Base-by-base conservation (phyloP, 2,113 vertebrate genomes). In the Semicossyphus pulcher region DNA sequence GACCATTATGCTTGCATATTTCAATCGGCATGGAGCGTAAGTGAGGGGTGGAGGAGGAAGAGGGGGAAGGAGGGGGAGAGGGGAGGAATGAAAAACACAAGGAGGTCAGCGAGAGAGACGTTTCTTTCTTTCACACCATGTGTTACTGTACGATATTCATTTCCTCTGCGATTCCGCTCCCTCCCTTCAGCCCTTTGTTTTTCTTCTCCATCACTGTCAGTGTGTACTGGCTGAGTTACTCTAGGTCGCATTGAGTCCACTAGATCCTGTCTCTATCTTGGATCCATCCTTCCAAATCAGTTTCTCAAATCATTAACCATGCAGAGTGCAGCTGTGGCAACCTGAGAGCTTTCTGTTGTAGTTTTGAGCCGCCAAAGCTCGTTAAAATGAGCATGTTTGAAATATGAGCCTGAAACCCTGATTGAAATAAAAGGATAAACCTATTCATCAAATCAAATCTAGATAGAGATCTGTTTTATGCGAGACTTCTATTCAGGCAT, bases 111-210 rank as follows among this genome's bases (percentile, higher is more conserved):
- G 21, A 90, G 76, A 78, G 79, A 88, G 73, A 82, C 74, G 64
- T 87, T 84, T 92, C 85, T 90, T 87, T 90, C 81, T 89, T 91
- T 91, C 83, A 88, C 91, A 83, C 87, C 85, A 88, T 77, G 83
- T 89, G 89, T 82, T 92, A 84, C 76, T 71, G 61, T 90, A 89
- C 89, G 85, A 91, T 86, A 87, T 91, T 88, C 20, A 92, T 92
- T 91, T 91, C 87, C 89, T 89, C 81, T 84, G 74, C 11, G 41
- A 81, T 77, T 83, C 78, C 80, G 75, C 81, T 72, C 59, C 63
- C 60, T 84, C 75, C 65, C 74, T 83, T 37, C 61, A 70, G 63
- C 72, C 66, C 51, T 86, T 84, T 87, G 86, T 88, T 90, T 88
- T 88, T 88, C 82, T 86, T 88, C 87, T 84, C 64, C 80, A 76